Percentiles rank a stretch among this genome's conserved stretches.
Evolutionary conservation across 2,797 vertebrate genomes (phyloP).

Genomic region (Macropus fuliginosus): DNA sequence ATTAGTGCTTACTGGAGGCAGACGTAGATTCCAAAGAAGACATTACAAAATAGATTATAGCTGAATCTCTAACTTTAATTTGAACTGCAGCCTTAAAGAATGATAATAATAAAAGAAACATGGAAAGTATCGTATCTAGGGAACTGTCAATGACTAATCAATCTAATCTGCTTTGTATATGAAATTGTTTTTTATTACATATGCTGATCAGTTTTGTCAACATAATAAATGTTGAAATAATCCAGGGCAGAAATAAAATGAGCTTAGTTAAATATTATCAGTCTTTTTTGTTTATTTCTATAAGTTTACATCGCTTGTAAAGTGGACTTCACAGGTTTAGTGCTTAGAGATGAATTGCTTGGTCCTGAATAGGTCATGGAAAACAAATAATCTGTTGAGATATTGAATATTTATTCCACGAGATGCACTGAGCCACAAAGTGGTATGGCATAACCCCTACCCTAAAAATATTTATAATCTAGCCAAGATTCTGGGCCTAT

Average conservation of each 20-base stretch:
- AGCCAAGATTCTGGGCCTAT: background rate
- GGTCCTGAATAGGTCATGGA: background rate
- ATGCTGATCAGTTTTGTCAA: constrained; percentile 67
- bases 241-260: constrained; percentile 57
- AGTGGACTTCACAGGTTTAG: background rate
- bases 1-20: constrained; percentile 54
- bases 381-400: background rate
- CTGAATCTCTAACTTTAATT: constrained; percentile 62
- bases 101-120: background rate
- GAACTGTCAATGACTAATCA: constrained; percentile 36
- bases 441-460: background rate
- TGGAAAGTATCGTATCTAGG: constrained; percentile 15
- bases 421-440: background rate
- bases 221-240: constrained; percentile 55
- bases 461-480: background rate
- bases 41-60: constrained; percentile 27
- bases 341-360: background rate
- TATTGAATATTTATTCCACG: background rate
- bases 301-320: background rate
- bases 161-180: constrained; percentile 63
- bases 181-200: constrained; percentile 54
- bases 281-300: constrained; percentile 34
- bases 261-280: constrained; percentile 38
- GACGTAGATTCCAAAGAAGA: constrained; percentile 54
- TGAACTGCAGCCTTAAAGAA: constrained; percentile 58